These are phyloP conservation scores for Sthenelais limicola DNA, from an alignment of 2,888 invertebrate species.

Conservation along the genomic window DNA sequence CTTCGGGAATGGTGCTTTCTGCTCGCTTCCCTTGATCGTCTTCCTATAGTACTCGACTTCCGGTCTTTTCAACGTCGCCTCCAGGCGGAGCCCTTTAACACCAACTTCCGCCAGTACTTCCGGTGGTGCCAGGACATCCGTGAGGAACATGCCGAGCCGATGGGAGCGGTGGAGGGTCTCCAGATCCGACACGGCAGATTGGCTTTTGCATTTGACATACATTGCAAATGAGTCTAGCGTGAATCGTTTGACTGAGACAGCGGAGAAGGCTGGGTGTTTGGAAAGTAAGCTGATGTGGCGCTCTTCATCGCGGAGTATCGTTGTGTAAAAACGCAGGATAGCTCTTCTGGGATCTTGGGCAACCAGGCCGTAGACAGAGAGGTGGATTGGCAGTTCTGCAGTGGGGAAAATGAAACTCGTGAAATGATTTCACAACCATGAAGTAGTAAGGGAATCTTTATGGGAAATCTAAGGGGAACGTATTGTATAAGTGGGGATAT, in stretches of 20 bases:
- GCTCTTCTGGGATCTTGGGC: slow-evolving; percentile 12
- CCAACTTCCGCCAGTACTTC: slow-evolving; percentile 21
- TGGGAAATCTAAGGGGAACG: too few relatives aligned
- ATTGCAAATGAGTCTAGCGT: slow-evolving; percentile 44
- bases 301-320: slow-evolving; percentile 50
- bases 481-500: too few relatives aligned
- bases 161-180: slow-evolving; percentile 51
- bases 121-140: slow-evolving; percentile 20
- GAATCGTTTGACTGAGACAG: slow-evolving; percentile 44
- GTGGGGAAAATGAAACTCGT: background rate
- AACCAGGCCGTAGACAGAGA: slow-evolving; percentile 3
- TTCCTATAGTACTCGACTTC: slow-evolving; percentile 53
- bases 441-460: too few relatives aligned
- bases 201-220: slow-evolving; percentile 45
- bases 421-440: too few relatives aligned
- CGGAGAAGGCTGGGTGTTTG: slow-evolving; percentile 42
- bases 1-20: slow-evolving; percentile 16
- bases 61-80: slow-evolving; percentile 49
- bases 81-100: slow-evolving; percentile 38
- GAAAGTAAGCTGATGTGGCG: slow-evolving; percentile 53
- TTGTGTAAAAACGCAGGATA: slow-evolving; percentile 51
- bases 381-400: slow-evolving; percentile 5
- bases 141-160: background rate
- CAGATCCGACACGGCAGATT: slow-evolving; percentile 52
- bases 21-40: slow-evolving; percentile 49